These are phyloP conservation scores for Drosophila pseudoobscura DNA, from an alignment of 1,140 invertebrate species.

Conservation along the genomic window DNA sequence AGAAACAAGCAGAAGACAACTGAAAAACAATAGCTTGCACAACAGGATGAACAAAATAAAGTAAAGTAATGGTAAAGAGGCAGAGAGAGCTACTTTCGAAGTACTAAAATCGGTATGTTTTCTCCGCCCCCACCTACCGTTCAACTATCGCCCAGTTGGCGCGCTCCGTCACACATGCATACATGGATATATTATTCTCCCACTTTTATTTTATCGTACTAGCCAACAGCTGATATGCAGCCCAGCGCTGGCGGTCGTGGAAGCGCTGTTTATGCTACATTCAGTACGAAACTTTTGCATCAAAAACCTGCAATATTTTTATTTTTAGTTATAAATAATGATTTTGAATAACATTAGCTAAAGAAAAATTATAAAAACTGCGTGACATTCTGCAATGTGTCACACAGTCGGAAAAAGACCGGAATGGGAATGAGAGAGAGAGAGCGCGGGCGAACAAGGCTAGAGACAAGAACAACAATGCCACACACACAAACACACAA, in stretches of 20 bases:
- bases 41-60: constrained; percentile 21
- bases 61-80: constrained; percentile 59
- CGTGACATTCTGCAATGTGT: constrained; percentile 65
- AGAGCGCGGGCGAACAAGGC: constrained; percentile 25
- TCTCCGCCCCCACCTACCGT: constrained; percentile 27
- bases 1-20: constrained; percentile 26
- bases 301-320: no score
- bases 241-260: constrained; percentile 20
- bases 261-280: not conserved
- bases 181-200: constrained; percentile 24
- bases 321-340: no score
- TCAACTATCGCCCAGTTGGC: constrained; percentile 62
- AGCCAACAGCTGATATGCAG: constrained; percentile 61
- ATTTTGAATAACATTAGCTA: no score
- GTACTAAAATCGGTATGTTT: constrained; percentile 57
- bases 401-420: constrained; percentile 33
- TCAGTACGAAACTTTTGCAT: constrained; percentile 25
- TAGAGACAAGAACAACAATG: constrained; percentile 32
- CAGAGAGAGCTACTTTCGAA: constrained; percentile 43
- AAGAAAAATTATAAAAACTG: constrained; percentile 31
- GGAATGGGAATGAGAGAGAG: constrained; percentile 22
- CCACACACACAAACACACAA: constrained; percentile 27
- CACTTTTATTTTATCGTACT: constrained; percentile 35
- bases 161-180: constrained; percentile 52
- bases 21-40: constrained; percentile 16